Conservation (phyloP, 2,888 invertebrate genomes). For the Drosophila crucigera region DNA sequence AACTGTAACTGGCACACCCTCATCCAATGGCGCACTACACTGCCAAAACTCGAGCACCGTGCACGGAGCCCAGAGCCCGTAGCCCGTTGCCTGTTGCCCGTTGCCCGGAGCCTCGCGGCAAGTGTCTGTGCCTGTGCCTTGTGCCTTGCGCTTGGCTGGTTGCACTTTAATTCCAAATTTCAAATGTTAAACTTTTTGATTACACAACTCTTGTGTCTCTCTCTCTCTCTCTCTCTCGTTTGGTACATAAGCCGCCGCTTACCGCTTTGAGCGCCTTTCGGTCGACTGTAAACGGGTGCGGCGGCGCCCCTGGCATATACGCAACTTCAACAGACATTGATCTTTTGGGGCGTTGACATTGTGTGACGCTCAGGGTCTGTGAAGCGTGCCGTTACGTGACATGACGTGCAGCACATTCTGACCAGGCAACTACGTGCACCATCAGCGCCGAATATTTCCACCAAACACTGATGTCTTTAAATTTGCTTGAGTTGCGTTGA, state of each 20-base stretch:
- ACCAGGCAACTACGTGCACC: constrained; percentile 26
- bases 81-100: background rate
- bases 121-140: background rate
- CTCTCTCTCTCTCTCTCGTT: background rate
- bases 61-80: background rate
- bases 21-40: background rate
- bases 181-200: constrained; percentile 61
- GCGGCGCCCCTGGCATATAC: constrained; percentile 48
- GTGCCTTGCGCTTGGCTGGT: constrained; percentile 15
- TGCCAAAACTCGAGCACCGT: background rate
- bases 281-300: constrained; percentile 19
- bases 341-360: constrained; percentile 71
- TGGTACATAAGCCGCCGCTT: background rate
- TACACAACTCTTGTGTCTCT: constrained; percentile 45
- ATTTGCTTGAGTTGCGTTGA: background rate
- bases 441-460: background rate
- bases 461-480: constrained; percentile 5
- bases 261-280: background rate
- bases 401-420: constrained; percentile 51
- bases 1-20: constrained; percentile 16
- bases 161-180: constrained; percentile 45
- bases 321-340: constrained; percentile 65
- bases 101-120: background rate
- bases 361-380: constrained; percentile 39
- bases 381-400: constrained; percentile 59